These are phyloP conservation scores for Zhuqinia jingwanae DNA, from an alignment of 2,888 invertebrate species.

Conservation along the genomic window DNA sequence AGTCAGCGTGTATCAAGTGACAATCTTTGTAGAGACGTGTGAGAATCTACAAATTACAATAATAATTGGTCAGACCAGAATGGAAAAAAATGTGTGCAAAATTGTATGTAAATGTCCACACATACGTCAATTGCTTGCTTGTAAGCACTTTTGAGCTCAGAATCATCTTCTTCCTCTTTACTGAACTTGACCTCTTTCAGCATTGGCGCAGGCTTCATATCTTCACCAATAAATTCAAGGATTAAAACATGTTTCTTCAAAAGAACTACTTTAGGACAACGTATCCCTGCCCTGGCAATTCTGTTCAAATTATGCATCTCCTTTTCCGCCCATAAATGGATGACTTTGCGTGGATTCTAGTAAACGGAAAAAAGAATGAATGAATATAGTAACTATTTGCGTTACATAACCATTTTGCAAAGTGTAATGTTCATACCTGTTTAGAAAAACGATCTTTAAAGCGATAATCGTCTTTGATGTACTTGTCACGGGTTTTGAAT, in stretches of 20 bases:
- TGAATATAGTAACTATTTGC: too few species aligned
- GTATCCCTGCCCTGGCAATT: slow-evolving; percentile 81
- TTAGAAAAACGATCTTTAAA: slow-evolving; percentile 84
- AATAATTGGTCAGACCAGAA: too few species aligned
- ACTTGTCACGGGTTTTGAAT: slow-evolving; percentile 84
- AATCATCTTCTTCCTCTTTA: slow-evolving; percentile 82
- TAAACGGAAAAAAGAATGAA: slow-evolving; percentile 83
- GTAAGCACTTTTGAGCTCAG: slow-evolving; percentile 82
- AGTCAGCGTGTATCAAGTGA: slow-evolving; percentile 84
- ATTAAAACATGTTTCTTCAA: slow-evolving; percentile 84
- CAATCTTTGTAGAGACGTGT: slow-evolving; percentile 82
- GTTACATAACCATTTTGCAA: too few species aligned
- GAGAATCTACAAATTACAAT: slow-evolving; percentile 82
- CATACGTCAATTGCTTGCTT: slow-evolving; percentile 81
- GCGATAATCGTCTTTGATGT: slow-evolving; percentile 84
- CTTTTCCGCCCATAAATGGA: slow-evolving; percentile 85
- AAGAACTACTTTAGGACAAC: slow-evolving; percentile 83
- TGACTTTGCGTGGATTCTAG: slow-evolving; percentile 83
- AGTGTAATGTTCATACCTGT: too few species aligned
- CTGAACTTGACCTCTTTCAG: slow-evolving; percentile 82
- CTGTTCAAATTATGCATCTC: slow-evolving; percentile 84
- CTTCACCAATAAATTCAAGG: slow-evolving; percentile 84
- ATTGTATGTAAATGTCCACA: neutral
- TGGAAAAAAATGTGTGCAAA: neutral
- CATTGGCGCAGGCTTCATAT: slow-evolving; percentile 83